Conservation (phyloP, 2,797 vertebrate species). For the Enteromius mattozi region DNA sequence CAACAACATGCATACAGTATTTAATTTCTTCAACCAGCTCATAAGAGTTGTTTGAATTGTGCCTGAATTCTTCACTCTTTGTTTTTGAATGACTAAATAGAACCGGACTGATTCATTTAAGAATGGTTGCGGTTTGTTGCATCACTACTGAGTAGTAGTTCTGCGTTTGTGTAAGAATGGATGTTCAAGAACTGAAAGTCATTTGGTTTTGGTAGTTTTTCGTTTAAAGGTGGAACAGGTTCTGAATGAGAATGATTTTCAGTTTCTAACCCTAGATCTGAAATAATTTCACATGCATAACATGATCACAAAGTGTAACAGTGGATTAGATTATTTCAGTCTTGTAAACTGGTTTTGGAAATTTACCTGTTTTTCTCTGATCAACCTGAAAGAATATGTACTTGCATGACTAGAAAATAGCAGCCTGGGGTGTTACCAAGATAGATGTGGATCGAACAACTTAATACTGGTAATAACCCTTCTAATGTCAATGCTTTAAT, state of each 20-base stretch:
- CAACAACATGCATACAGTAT: background rate
- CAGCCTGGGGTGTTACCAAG: background rate
- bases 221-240: background rate
- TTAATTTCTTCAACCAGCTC: background rate
- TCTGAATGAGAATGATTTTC: background rate
- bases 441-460: background rate
- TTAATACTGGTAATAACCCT: background rate
- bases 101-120: background rate
- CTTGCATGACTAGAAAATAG: background rate
- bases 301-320: background rate
- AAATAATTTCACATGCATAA: background rate
- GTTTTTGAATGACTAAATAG: background rate
- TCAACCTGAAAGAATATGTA: background rate
- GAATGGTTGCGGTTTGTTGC: background rate
- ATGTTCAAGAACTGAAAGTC: background rate
- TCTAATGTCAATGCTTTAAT: background rate
- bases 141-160: background rate
- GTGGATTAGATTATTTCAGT: background rate
- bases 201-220: background rate
- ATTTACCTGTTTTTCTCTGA: background rate
- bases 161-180: background rate
- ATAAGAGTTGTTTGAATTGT: background rate
- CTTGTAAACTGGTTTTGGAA: background rate
- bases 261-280: background rate
- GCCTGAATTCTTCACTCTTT: background rate